Evolutionary conservation across 2,797 vertebrate genomes (phyloP).

Genomic region (Calcarius lapponicus): DNA sequence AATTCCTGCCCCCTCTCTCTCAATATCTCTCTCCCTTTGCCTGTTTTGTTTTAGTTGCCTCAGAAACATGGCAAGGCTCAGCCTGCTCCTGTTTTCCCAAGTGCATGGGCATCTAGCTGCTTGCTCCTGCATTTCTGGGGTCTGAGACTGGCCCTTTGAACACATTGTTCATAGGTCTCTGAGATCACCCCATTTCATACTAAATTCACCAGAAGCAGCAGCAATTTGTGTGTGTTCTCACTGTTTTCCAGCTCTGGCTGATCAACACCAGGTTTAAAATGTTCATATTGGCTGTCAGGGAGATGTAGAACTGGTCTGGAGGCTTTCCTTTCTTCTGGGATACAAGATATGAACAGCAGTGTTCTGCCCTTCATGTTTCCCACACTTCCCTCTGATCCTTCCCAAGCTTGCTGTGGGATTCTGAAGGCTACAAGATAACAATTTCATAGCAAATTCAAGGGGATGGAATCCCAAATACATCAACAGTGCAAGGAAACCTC

Average conservation of each 20-base stretch:
- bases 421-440: background rate
- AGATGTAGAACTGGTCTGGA: background rate
- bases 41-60: background rate
- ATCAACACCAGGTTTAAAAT: background rate
- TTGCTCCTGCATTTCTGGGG: background rate
- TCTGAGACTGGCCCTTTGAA: background rate
- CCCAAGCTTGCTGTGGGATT: background rate
- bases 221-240: background rate
- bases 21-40: background rate
- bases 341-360: background rate
- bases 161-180: background rate
- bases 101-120: conserved; percentile 5
- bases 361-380: background rate
- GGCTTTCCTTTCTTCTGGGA: background rate
- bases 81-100: background rate
- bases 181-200: background rate
- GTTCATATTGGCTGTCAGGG: background rate
- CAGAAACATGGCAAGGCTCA: background rate
- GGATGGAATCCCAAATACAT: background rate
- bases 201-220: conserved; percentile 7
- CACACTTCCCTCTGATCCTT: background rate
- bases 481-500: background rate
- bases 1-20: background rate
- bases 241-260: background rate
- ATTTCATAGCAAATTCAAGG: background rate